Base-by-base conservation (phyloP, 2,113 vertebrate genomes). In the Numida meleagris region DNA sequence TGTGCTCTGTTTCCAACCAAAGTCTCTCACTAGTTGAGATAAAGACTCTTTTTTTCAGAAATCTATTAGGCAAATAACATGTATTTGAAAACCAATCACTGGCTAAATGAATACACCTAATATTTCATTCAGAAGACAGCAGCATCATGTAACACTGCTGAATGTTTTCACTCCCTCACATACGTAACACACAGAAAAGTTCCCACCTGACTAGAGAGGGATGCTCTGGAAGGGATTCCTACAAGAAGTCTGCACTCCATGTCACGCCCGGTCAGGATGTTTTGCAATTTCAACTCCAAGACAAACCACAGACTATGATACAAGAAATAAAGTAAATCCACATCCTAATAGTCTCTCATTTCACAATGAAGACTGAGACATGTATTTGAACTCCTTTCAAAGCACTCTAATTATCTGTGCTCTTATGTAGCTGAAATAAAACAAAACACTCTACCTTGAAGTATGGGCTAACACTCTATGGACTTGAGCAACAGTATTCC, bases 341-440 rank as follows among this genome's bases (percentile, higher is more conserved):
- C 45, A 70, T 89, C 50, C 53, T 46, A 68, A 66, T 50, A 76
- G 33, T 85, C 29, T 55, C 50, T 73, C 59, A n/a, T 79, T 85
- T 84, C 53, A 79, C 25, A 36, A 34, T 42, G 24, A 57, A 0
- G 6, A 79, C 45, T 87, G 63, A 46, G n/a, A n/a, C 34, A 33
- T 84, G 21, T 27, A 80, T 63, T 71, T 74, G 75, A 86, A 92
- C 19, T 66, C 42, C 33, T 80, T 75, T 85, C 87, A 74, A 76
- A 85, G 55, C 40, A 73, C n/a, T 76, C 36, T 63, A 82, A 89
- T 91, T 88, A 89, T 24, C 67, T 70, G 43, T 42, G 61, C 33
- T 88, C 68, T 88, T 88, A 77, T 0, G 0, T 40, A 93, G 91
- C 24, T 75, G 21, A 88, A 89, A 73, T 66, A 73, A 90, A 95